Evolutionary conservation across 2,888 invertebrate genomes (phyloP).

Genomic region (Myopa tessellatipennis): DNA sequence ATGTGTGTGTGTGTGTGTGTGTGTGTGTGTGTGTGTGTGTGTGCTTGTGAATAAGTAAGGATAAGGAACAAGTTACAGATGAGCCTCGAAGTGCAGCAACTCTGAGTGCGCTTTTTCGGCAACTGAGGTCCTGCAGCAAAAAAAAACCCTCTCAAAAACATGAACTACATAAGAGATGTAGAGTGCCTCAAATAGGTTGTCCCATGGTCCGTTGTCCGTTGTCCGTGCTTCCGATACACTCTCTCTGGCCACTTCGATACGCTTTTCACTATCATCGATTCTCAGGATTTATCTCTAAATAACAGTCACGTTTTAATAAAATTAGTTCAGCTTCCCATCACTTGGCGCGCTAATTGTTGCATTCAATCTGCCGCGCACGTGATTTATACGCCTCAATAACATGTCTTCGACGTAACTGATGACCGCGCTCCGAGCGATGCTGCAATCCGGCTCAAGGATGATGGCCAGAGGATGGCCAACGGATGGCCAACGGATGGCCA

Average conservation of each 20-base stretch:
- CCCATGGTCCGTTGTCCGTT: no score
- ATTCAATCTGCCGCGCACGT: constrained; percentile 21
- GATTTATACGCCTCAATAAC: constrained; percentile 35
- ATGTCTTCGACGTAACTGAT: constrained; percentile 31
- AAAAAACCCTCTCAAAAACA: no score
- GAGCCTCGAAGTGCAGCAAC: no score
- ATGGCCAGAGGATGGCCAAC: neutral
- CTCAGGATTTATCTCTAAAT: constrained; percentile 24
- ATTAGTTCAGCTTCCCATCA: constrained; percentile 17
- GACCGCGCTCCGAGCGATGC: neutral
- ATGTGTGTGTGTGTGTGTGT: neutral
- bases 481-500: neutral
- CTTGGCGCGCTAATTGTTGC: constrained; percentile 27
- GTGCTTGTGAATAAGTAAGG: neutral
- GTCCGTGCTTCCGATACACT: no score
- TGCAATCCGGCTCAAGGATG: neutral
- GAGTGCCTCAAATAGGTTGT: no score
- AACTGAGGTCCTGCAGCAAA: no score
- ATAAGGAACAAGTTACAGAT: neutral
- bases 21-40: neutral
- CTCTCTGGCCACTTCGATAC: neutral
- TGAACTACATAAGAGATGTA: no score
- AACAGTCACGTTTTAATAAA: constrained; percentile 19
- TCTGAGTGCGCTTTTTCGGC: no score
- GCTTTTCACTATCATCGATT: neutral